Evolutionary conservation across 2,888 invertebrate genomes (phyloP), one percentile per base, ranked within the genome.

Genomic region (Plagodis dolabraria): DNA sequence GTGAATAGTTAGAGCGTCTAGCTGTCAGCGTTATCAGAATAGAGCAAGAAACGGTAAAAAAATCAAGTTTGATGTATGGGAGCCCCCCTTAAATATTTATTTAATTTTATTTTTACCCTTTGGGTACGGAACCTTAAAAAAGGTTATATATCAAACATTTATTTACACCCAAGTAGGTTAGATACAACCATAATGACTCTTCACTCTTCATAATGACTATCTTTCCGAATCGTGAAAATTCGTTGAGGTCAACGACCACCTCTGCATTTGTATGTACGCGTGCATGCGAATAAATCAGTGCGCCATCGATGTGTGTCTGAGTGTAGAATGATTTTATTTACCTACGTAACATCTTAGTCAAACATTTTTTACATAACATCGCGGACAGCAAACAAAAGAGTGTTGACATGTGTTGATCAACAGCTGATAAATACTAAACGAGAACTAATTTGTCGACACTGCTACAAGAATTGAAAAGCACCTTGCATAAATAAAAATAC

Each of bases 221-320:
- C 50, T 44, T 63, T 60, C 48, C 47, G 50, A 69, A 69, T 74
- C 69, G 71, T 76, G 71, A 82, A 83, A 84, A 77, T 77, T 76
- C 72, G 65, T 80, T 68, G 78, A 10, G 86, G 80, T 87, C 82
- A 60, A 61, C 76, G 85, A 86, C 84, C 87, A 36, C 33, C 76
- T 33, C 46, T 60, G 53, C 51, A 62, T 65, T 67, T 55, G 67
- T 68, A 65, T 68, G 67, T 64, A 63, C 53, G 56, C n/a, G 48
- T 68, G 71, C 63, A 65, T 66, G 68, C 64, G 40, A 40, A 70
- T 61, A 62, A 60, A 60, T 63, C 67, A 67, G 70, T 73, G 69
- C 66, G 68, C 64, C 47, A 11, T 49, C 47, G 7, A 36, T 36
- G 33, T 34, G 38, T 46, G 10, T 58, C 11, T 52, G 52, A 47